phyloP scores from a whole-genome alignment of 2,888 invertebrate species.

The Microctonus brassicae region DNA sequence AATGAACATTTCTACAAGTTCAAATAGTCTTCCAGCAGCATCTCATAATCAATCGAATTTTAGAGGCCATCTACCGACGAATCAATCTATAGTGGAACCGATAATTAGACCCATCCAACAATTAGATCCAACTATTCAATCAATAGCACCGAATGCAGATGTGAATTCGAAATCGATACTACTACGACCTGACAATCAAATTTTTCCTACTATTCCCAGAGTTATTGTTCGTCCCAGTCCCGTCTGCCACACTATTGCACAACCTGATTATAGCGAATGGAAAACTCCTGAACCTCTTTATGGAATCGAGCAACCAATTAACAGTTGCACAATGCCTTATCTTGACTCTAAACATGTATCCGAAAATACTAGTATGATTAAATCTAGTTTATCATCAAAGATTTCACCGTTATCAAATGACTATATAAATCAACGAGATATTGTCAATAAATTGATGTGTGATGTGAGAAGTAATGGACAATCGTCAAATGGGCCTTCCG shows the following conservation, averaged over 20 bases:
- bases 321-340: slow-evolving; percentile 59
- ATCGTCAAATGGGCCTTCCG: slow-evolving; percentile 50
- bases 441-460: slow-evolving; percentile 55
- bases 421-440: slow-evolving; percentile 56
- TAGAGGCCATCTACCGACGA: not conserved
- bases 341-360: slow-evolving; percentile 66
- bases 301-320: slow-evolving; percentile 57
- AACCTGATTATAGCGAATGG: slow-evolving; percentile 54
- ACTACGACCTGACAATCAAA: slow-evolving; percentile 49
- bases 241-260: slow-evolving; percentile 51
- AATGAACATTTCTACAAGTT: slow-evolving; percentile 47
- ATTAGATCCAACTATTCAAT: not conserved
- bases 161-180: slow-evolving; percentile 41
- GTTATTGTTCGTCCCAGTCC: slow-evolving; percentile 65
- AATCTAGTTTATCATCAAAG: slow-evolving; percentile 62
- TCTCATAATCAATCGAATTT: not conserved
- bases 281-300: slow-evolving; percentile 58
- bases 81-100: not conserved
- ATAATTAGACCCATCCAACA: not conserved
- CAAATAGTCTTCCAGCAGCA: slow-evolving; percentile 22
- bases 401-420: slow-evolving; percentile 60
- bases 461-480: slow-evolving; percentile 57
- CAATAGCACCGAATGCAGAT: slow-evolving; percentile 35
- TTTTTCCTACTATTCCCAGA: slow-evolving; percentile 58
- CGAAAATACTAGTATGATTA: slow-evolving; percentile 66